These are phyloP conservation scores for Protosalanx chinensis DNA, from an alignment of 2,797 vertebrate species.

Conservation along the genomic window DNA sequence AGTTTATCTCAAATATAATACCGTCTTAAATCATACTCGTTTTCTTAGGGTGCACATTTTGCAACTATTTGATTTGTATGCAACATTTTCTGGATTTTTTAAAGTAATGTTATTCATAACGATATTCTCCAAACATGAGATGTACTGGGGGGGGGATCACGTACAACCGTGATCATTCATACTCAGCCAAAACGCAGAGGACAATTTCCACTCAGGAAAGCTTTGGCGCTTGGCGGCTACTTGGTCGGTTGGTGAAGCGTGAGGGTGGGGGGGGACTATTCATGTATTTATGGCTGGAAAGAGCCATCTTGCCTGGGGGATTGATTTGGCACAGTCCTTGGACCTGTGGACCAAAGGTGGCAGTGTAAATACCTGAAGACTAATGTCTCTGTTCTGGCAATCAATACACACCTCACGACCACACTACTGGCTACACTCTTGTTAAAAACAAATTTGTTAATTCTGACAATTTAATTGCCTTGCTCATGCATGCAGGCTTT, in stretches of 20 bases:
- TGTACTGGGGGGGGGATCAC: conserved; percentile 19
- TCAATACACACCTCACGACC: conserved; percentile 94
- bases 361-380: conserved; percentile 99
- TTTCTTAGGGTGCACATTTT: not conserved
- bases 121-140: conserved; percentile 5
- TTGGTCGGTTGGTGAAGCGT: conserved; percentile 61
- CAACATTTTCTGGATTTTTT: not conserved
- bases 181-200: conserved; percentile 54
- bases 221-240: conserved; percentile 44
- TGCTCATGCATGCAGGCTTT: conserved; percentile 84
- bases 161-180: conserved; percentile 72
- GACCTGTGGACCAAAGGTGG: conserved; percentile 86
- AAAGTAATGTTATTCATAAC: conserved; percentile 11
- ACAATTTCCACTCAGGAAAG: conserved; percentile 63
- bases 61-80: not conserved
- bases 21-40: too few species aligned
- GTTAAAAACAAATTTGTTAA: conserved; percentile 99
- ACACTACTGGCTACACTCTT: conserved; percentile 91
- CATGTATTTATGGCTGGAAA: conserved; percentile 81
- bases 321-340: conserved; percentile 85
- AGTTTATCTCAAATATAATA: too few species aligned
- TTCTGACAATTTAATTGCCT: conserved; percentile 99
- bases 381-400: conserved; percentile 92
- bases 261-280: conserved; percentile 68
- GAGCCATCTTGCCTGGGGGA: conserved; percentile 84